phyloP scores from a whole-genome alignment of 2,797 vertebrate genomes.

The Squalus acanthias region DNA sequence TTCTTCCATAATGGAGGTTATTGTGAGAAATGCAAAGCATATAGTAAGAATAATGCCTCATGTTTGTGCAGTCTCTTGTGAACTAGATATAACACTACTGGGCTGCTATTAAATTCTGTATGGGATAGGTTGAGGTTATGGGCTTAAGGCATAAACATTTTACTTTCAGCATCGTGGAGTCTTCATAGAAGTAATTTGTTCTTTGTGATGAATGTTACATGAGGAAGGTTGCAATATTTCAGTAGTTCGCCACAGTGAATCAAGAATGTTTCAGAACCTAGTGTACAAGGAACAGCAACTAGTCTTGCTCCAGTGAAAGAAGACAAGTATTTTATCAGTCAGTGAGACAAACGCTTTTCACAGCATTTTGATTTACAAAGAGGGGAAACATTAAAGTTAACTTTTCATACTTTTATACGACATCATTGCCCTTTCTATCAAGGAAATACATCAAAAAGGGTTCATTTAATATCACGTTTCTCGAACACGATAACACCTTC shows the following conservation, averaged over 20 bases:
- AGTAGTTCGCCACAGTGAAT: neutral
- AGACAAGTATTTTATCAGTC: neutral
- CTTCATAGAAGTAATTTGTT: slow-evolving; percentile 2
- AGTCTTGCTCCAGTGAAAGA: neutral
- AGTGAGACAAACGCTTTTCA: neutral
- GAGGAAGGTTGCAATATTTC: neutral
- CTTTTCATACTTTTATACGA: neutral
- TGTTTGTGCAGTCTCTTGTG: slow-evolving; percentile 2
- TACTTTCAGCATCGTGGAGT: neutral
- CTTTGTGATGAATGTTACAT: neutral
- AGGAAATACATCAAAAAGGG: neutral
- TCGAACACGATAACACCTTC: neutral
- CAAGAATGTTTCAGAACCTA: neutral
- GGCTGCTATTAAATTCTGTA: neutral
- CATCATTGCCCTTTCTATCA: neutral
- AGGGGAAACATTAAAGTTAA: neutral
- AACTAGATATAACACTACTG: neutral
- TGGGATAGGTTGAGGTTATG: neutral
- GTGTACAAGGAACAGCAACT: neutral
- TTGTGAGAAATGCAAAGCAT: slow-evolving; percentile 4
- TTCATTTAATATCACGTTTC: slow-evolving; percentile 9
- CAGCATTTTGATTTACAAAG: neutral
- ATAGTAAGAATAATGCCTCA: neutral
- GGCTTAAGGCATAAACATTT: slow-evolving; percentile 6
- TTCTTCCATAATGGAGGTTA: neutral